Evolutionary conservation across 2,113 vertebrate species (phyloP).

Genomic region (Leptosomus discolor): DNA sequence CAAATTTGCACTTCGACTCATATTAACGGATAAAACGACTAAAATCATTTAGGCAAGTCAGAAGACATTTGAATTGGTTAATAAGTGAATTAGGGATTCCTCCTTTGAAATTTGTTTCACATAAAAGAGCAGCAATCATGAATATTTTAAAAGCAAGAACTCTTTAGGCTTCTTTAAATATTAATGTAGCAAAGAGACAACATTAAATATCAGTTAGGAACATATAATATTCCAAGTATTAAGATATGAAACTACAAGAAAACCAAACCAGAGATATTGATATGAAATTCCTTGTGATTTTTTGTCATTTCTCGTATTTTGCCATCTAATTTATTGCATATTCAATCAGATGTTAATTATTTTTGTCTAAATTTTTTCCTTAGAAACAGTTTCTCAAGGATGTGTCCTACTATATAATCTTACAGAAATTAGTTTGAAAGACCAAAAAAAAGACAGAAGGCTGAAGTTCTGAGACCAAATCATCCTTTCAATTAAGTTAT

Average conservation of each 20-base stretch:
- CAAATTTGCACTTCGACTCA: neutral
- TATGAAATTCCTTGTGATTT: neutral
- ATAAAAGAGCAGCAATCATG: conserved; percentile 32
- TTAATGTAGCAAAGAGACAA: conserved; percentile 45
- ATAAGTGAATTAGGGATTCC: conserved; percentile 10
- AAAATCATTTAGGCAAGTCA: neutral
- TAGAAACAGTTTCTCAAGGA: neutral
- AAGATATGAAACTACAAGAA: neutral
- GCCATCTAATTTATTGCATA: neutral
- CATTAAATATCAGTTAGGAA: conserved; percentile 19
- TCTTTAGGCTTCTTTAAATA: conserved; percentile 56
- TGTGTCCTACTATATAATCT: neutral
- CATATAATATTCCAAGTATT: neutral
- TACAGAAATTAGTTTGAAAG: neutral
- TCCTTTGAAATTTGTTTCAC: conserved; percentile 48
- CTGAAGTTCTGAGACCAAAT: neutral
- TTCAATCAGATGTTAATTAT: neutral
- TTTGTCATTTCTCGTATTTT: neutral
- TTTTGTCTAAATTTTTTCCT: neutral
- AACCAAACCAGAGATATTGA: neutral
- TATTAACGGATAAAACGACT: neutral
- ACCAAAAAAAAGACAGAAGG: neutral
- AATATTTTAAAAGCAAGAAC: conserved; percentile 48
- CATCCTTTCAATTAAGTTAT: neutral
- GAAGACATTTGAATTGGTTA: neutral